Evolutionary conservation across 2,113 vertebrate genomes (phyloP).

Genomic region (Pluvialis apricaria): DNA sequence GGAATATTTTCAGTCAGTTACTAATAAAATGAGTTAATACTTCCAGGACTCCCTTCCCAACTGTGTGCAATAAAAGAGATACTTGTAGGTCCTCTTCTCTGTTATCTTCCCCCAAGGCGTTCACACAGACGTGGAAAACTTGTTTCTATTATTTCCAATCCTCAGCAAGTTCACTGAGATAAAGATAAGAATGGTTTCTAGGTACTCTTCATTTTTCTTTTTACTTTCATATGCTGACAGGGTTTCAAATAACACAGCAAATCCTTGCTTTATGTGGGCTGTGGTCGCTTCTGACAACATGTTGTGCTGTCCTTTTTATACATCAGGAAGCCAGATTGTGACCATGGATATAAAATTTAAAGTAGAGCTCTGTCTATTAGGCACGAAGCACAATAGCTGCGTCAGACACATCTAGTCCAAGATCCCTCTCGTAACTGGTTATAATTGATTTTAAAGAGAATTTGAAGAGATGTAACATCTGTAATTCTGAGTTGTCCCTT

Average conservation of each 20-base stretch:
- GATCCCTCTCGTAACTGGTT: not conserved
- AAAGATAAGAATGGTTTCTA: not conserved
- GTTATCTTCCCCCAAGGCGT: not conserved
- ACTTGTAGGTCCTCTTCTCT: not conserved
- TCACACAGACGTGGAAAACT: not conserved
- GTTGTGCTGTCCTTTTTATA: slow-evolving; percentile 26
- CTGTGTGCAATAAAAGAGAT: not conserved
- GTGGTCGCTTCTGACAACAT: not conserved
- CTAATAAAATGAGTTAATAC: not conserved
- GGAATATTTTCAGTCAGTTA: not conserved
- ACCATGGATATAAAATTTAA: not conserved
- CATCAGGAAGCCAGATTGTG: slow-evolving; percentile 12
- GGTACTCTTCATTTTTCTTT: not conserved
- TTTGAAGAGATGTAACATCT: not conserved
- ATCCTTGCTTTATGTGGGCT: slow-evolving; percentile 11
- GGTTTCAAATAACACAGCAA: slow-evolving; percentile 17
- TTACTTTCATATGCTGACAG: not conserved
- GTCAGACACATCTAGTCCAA: not conserved
- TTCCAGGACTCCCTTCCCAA: not conserved
- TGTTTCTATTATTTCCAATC: not conserved
- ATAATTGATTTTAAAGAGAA: not conserved
- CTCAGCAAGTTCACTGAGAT: not conserved
- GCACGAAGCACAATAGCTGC: not conserved
- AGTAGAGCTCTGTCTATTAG: not conserved
- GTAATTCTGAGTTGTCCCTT: not conserved